phyloP scores from a whole-genome alignment of 92 coral and sea anemone genomes.

The Nematostella vectensis region DNA sequence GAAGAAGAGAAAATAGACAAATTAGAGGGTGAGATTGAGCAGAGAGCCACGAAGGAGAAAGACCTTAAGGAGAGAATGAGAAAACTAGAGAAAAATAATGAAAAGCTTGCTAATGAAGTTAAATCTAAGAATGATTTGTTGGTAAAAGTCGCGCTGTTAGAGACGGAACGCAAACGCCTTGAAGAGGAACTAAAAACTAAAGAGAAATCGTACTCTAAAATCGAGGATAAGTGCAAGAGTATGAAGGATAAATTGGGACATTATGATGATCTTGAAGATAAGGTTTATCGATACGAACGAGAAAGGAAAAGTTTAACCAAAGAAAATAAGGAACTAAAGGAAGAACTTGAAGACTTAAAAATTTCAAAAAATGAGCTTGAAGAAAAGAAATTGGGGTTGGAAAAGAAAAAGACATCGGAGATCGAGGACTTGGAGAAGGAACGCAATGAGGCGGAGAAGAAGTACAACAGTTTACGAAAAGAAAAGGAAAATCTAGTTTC shows the following conservation, averaged over 20 bases:
- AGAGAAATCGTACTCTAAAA: constrained; percentile 24
- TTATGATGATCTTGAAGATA: constrained; percentile 79
- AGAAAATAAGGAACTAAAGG: constrained; percentile 34
- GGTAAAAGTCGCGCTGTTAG: constrained; percentile 50
- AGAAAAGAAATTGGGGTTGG: constrained; percentile 8
- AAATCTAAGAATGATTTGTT: constrained; percentile 62
- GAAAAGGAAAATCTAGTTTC: constrained; percentile 52
- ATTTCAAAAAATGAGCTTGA: constrained; percentile 12
- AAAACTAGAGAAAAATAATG: constrained; percentile 58
- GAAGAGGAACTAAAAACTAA: constrained; percentile 57
- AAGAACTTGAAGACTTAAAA: constrained; percentile 22
- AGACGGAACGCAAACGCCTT: constrained; percentile 50
- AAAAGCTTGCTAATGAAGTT: constrained; percentile 37
- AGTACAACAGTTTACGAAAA: constrained; percentile 15
- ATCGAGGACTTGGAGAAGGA: constrained; percentile 28
- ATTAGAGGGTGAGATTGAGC: constrained; percentile 42
- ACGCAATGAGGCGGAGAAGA: constrained; percentile 28
- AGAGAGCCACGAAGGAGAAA: constrained; percentile 17
- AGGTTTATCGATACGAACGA: constrained; percentile 63
- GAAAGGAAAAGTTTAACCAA: constrained; percentile 54
- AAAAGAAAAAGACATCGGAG: constrained; percentile 17
- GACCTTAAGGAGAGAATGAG: constrained; percentile 35
- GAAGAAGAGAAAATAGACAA: constrained; percentile 43
- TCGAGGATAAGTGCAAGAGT: constrained; percentile 49
- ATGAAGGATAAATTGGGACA: constrained; percentile 55